phyloP scores from a whole-genome alignment of 2,797 vertebrate species.

The Microhierax caerulescens region DNA sequence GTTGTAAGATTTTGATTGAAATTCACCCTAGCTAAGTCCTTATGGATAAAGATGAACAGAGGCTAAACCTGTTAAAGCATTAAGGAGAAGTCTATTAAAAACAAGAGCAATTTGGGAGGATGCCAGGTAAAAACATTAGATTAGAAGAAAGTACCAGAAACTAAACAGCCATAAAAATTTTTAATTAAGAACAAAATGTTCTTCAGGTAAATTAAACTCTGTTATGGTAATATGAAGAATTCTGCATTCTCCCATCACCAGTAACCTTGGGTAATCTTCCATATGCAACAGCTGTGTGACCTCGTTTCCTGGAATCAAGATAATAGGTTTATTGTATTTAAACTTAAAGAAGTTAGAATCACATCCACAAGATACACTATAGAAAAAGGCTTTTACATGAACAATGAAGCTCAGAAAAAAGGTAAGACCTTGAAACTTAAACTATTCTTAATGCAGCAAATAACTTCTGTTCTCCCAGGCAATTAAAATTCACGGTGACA shows the following conservation, averaged over 20 bases:
- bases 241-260: neutral
- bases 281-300: neutral
- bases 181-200: conserved; percentile 15
- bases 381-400: neutral
- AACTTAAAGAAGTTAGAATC: neutral
- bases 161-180: neutral
- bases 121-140: neutral
- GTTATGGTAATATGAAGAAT: neutral
- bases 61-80: neutral
- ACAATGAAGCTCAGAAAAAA: neutral
- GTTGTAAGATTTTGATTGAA: neutral
- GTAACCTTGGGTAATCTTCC: conserved; percentile 10
- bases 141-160: neutral
- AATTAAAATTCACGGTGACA: neutral
- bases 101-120: neutral
- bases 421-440: neutral
- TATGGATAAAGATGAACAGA: neutral
- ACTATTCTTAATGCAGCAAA: neutral
- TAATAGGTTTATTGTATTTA: neutral
- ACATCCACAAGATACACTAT: neutral
- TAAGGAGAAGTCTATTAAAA: neutral
- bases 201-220: conserved; percentile 27
- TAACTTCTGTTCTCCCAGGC: neutral
- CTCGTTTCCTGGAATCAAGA: neutral
- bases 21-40: neutral